A percentile compares a stretch with the other conserved stretches of the same genome.
Evolutionary conservation across 2,113 vertebrate species (phyloP).

Genomic region (Pedetes capensis): DNA sequence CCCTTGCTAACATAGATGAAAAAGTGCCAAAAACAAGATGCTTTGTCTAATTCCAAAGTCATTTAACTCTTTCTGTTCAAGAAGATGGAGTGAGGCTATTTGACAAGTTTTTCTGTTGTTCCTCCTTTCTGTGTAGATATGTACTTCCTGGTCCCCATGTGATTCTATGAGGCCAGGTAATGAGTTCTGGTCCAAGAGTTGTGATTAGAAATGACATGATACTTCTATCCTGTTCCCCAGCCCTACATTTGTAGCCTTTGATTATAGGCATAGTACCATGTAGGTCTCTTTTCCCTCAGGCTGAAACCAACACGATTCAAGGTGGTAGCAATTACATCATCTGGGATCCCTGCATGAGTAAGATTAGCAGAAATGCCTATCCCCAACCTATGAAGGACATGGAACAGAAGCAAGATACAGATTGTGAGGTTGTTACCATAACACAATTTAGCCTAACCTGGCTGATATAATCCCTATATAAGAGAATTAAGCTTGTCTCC

Average conservation of each 20-base stretch:
- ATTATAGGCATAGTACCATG: not conserved
- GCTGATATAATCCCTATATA: not conserved
- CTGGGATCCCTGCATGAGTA: not conserved
- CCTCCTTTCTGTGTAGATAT: not conserved
- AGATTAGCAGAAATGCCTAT: not conserved
- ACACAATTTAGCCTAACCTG: not conserved
- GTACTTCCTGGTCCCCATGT: accelerated
- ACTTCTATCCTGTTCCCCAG: not conserved
- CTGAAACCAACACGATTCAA: not conserved
- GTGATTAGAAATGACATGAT: not conserved
- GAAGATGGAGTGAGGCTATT: not conserved
- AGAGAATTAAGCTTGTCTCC: not conserved
- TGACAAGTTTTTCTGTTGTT: not conserved
- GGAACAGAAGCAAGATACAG: not conserved
- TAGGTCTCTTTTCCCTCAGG: not conserved
- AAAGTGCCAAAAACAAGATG: not conserved
- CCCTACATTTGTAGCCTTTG: not conserved
- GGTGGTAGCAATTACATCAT: not conserved
- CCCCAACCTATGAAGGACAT: not conserved
- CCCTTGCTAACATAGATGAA: not conserved
- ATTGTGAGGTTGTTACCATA: not conserved
- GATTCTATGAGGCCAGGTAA: not conserved
- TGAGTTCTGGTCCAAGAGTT: not conserved
- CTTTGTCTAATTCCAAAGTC: not conserved
- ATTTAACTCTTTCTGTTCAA: not conserved